Evolutionary conservation across 2,888 invertebrate genomes (phyloP).

Genomic region (Phanerotoma sp.): DNA sequence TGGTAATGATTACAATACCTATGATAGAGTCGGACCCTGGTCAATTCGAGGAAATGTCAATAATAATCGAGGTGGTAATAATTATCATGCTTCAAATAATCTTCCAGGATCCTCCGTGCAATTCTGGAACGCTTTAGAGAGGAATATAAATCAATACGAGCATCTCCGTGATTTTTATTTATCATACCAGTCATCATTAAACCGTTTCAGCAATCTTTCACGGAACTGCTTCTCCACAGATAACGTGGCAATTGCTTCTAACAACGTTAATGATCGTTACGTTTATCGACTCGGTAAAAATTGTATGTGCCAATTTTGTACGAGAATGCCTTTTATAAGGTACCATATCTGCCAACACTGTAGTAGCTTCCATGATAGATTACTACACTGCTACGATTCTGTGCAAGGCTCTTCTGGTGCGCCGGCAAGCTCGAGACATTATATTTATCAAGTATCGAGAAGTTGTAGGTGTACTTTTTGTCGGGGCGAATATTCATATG

Average conservation of each 20-base stretch:
- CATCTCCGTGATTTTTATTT: constrained; percentile 43
- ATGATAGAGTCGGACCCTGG: constrained; percentile 48
- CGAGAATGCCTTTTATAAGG: constrained; percentile 37
- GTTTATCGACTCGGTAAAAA: constrained; percentile 44
- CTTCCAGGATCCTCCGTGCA: constrained; percentile 35
- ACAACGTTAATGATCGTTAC: constrained; percentile 37
- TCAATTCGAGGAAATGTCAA: too few relatives aligned
- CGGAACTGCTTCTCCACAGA: constrained; percentile 54
- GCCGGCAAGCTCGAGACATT: constrained; percentile 44
- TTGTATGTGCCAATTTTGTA: constrained; percentile 48
- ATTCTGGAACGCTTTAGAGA: constrained; percentile 41
- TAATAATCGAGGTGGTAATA: constrained; percentile 34
- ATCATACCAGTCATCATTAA: constrained; percentile 45
- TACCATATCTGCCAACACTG: constrained; percentile 48
- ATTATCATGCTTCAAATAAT: constrained; percentile 35
- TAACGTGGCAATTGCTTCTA: constrained; percentile 47
- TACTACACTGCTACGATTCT: constrained; percentile 42
- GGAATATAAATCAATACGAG: constrained; percentile 40
- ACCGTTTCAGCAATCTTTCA: constrained; percentile 44
- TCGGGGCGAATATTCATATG: constrained; percentile 46
- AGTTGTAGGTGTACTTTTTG: constrained; percentile 49
- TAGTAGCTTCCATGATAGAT: constrained; percentile 46
- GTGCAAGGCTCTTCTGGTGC: constrained; percentile 25
- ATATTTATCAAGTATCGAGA: constrained; percentile 50
- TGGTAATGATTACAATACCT: constrained; percentile 34